These are phyloP conservation scores for Tarsius wallacei DNA, from an alignment of 2,797 vertebrate species.

Conservation along the genomic window DNA sequence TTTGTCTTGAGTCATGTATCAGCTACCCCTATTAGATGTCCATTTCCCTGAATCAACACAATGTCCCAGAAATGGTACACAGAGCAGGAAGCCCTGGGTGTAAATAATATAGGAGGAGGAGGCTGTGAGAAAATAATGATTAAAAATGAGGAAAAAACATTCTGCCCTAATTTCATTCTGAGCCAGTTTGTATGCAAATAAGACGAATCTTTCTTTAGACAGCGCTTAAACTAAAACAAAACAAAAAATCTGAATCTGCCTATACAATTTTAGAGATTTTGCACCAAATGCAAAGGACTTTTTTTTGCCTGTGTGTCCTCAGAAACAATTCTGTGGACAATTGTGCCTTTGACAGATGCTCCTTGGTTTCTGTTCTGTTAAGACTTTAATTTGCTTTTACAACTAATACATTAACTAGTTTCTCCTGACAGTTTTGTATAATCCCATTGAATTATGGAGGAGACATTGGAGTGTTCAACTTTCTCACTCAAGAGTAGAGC, in stretches of 20 bases:
- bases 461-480: not conserved
- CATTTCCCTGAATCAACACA: slow-evolving; percentile 23
- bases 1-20: not conserved
- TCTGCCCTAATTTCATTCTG: not conserved
- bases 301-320: not conserved
- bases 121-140: slow-evolving; percentile 1
- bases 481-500: not conserved
- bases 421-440: not conserved
- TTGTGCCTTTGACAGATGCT: not conserved
- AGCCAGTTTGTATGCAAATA: not conserved
- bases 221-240: too few species aligned
- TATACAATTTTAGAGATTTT: slow-evolving; percentile 16
- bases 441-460: not conserved
- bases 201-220: not conserved
- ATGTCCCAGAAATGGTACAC: not conserved
- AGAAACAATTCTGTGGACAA: too few species aligned
- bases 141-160: not conserved
- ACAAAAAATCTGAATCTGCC: too few species aligned
- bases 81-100: not conserved
- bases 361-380: not conserved
- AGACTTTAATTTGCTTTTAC: slow-evolving; percentile 10
- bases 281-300: not conserved
- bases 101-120: not conserved
- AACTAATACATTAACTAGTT: not conserved
- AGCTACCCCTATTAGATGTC: not conserved